A percentile compares a stretch with the other conserved stretches of the same genome.
These are phyloP conservation scores for Rhamphomyia laevipes DNA, from an alignment of 2,888 invertebrate species.

Conservation along the genomic window DNA sequence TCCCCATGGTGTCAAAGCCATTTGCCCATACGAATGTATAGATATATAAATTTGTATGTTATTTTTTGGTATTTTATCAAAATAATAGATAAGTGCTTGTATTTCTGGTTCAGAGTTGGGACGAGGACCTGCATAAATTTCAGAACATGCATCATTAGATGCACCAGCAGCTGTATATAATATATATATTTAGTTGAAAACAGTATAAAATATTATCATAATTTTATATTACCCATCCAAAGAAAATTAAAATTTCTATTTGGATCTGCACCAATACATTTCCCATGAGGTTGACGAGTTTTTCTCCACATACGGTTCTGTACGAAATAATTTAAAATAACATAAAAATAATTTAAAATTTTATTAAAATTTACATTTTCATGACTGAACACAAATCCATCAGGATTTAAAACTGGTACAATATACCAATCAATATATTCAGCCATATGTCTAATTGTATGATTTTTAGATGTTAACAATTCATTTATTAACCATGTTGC, in stretches of 20 bases:
- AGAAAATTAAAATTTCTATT: slow-evolving; percentile 34
- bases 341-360: not conserved
- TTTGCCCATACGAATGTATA: slow-evolving; percentile 54
- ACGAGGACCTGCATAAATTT: slow-evolving; percentile 41
- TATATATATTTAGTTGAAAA: too few relatives aligned
- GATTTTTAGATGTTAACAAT: slow-evolving; percentile 49
- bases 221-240: slow-evolving; percentile 23
- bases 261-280: slow-evolving; percentile 32
- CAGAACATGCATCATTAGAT: slow-evolving; percentile 34
- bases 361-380: slow-evolving; percentile 43
- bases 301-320: slow-evolving; percentile 56
- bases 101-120: slow-evolving; percentile 48
- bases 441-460: slow-evolving; percentile 44
- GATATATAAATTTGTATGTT: slow-evolving; percentile 44
- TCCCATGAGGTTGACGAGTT: slow-evolving; percentile 42
- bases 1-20: slow-evolving; percentile 47
- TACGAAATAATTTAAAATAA: not conserved
- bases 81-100: slow-evolving; percentile 37
- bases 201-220: too few relatives aligned
- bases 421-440: slow-evolving; percentile 64
- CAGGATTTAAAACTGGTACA: slow-evolving; percentile 60
- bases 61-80: slow-evolving; percentile 31
- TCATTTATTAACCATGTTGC: slow-evolving; percentile 59
- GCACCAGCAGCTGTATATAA: slow-evolving; percentile 31
- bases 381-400: slow-evolving; percentile 60